phyloP scores from a whole-genome alignment of 1,140 invertebrate genomes.

The Drosophila orena region DNA sequence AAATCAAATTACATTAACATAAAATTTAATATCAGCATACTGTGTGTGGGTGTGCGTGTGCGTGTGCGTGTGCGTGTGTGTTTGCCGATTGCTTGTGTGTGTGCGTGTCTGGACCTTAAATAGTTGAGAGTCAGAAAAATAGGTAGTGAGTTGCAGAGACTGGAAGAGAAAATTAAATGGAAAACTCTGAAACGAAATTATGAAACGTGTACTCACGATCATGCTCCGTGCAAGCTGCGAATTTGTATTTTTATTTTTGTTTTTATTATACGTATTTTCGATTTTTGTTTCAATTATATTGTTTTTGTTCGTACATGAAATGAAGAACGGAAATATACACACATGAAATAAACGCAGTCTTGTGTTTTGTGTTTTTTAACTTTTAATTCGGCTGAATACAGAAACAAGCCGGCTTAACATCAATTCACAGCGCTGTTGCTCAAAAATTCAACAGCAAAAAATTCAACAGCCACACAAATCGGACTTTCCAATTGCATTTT shows the following conservation, averaged over 20 bases:
- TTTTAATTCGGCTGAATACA: conserved; percentile 16
- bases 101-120: conserved; percentile 49
- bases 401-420: conserved; percentile 23
- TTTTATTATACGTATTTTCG: conserved; percentile 40
- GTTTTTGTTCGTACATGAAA: conserved; percentile 76
- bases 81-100: conserved; percentile 9
- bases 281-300: conserved; percentile 50
- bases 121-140: conserved; percentile 45
- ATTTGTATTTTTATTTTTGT: conserved; percentile 52
- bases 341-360: conserved; percentile 74
- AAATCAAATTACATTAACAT: conserved; percentile 77
- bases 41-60: conserved; percentile 24
- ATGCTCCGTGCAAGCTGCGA: conserved; percentile 92
- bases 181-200: conserved; percentile 70
- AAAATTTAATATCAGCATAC: conserved; percentile 76
- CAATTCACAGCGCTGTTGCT: conserved; percentile 39
- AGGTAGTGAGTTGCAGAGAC: conserved; percentile 30
- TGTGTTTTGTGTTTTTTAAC: conserved; percentile 16
- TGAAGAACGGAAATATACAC: conserved; percentile 71
- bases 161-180: conserved; percentile 57
- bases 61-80: conserved; percentile 9
- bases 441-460: conserved; percentile 33
- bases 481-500: conserved; percentile 22
- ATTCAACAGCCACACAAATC: conserved; percentile 33
- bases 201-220: conserved; percentile 90